Evolutionary conservation across 2,797 vertebrate species (phyloP).

Genomic region (Crocodylus rhombifer): DNA sequence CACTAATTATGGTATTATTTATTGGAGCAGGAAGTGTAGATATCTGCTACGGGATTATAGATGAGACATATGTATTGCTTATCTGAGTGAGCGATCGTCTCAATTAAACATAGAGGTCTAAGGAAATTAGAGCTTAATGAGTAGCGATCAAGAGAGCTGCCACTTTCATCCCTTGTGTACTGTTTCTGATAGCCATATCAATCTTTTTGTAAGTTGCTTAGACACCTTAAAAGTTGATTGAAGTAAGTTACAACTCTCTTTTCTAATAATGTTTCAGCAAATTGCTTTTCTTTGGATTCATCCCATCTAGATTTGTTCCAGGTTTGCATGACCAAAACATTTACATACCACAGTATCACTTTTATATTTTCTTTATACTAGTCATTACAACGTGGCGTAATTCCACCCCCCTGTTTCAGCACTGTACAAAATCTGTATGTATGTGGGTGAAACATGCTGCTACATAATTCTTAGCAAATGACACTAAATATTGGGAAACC

Average conservation of each 20-base stretch:
- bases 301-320: not conserved
- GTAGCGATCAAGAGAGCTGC: not conserved
- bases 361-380: not conserved
- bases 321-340: not conserved
- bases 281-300: not conserved
- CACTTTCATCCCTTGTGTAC: not conserved
- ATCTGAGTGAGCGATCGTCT: not conserved
- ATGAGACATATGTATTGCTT: not conserved
- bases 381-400: not conserved
- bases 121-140: slow-evolving; percentile 8
- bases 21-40: not conserved
- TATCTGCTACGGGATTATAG: not conserved
- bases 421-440: not conserved
- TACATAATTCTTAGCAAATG: not conserved
- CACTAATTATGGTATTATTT: not conserved
- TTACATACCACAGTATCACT: not conserved
- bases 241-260: not conserved
- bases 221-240: not conserved
- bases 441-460: not conserved
- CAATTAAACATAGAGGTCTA: not conserved
- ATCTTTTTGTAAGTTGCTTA: not conserved
- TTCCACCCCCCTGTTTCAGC: not conserved
- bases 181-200: not conserved
- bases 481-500: not conserved
- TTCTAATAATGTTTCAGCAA: not conserved